A percentile compares a stretch with the other conserved stretches of the same genome.
These are phyloP conservation scores for Microtus richardsoni DNA, from an alignment of 2,113 vertebrate species.

Conservation along the genomic window DNA sequence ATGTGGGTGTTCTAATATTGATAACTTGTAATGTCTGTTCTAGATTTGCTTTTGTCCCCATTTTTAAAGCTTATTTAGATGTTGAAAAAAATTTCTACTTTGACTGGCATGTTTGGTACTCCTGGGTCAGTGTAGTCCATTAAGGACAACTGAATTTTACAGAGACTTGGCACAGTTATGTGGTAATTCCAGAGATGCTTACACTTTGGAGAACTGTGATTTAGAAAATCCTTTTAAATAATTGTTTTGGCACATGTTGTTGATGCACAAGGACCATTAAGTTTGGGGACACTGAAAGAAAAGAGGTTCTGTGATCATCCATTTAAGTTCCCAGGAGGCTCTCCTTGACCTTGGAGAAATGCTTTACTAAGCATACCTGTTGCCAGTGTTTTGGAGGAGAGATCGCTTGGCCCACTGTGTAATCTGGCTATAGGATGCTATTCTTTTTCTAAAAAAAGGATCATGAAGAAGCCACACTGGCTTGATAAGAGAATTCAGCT, in stretches of 20 bases:
- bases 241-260: slow-evolving; percentile 68
- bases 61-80: slow-evolving; percentile 48
- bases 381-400: not conserved
- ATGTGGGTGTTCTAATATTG: not conserved
- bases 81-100: not conserved
- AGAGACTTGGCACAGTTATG: slow-evolving; percentile 7
- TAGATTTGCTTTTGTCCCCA: not conserved
- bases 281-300: slow-evolving; percentile 19
- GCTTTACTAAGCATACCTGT: not conserved
- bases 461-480: not conserved
- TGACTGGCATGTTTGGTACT: not conserved
- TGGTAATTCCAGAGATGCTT: slow-evolving; percentile 31
- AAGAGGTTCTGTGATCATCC: not conserved
- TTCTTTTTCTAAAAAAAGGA: not conserved
- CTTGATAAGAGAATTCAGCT: not conserved
- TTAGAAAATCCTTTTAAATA: slow-evolving; percentile 70
- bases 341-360: not conserved
- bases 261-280: not conserved
- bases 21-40: not conserved
- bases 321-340: not conserved
- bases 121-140: not conserved
- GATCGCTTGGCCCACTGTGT: not conserved
- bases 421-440: slow-evolving; percentile 1
- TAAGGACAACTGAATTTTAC: slow-evolving; percentile 44
- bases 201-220: slow-evolving; percentile 57